Evolutionary conservation across 37 sponge, comb jelly and placozoan genomes (phyloP).

Genomic region (Spongilla lacustris): DNA sequence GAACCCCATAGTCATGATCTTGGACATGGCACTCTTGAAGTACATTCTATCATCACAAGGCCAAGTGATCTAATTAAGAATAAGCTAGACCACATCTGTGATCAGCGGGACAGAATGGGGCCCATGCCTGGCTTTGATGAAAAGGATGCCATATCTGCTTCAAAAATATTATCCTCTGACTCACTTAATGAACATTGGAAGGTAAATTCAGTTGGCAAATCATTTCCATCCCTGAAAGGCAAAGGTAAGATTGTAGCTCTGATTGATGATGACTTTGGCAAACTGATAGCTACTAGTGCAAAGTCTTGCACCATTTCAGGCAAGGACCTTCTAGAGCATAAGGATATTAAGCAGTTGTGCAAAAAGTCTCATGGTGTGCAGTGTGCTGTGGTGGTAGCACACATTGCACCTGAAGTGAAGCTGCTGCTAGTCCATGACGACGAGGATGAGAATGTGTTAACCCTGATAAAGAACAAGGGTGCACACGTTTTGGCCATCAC

Average conservation of each 20-base stretch:
- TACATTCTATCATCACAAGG: background rate
- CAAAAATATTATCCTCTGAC: too few species aligned
- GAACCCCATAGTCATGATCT: background rate
- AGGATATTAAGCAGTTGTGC: background rate
- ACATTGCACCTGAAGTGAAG: slow-evolving; percentile 2
- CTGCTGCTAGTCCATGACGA: background rate
- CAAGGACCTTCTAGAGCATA: background rate
- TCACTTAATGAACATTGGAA: slow-evolving; percentile 4
- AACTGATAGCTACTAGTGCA: background rate
- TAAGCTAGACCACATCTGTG: background rate
- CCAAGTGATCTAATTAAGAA: too few species aligned
- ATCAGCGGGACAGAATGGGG: too few species aligned
- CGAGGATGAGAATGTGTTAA: background rate
- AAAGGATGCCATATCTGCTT: too few species aligned
- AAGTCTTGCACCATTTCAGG: background rate
- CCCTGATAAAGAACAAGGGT: too few species aligned
- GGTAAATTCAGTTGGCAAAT: background rate
- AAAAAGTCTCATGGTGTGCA: background rate
- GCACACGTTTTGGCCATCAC: too few species aligned
- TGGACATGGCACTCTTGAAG: background rate
- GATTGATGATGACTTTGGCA: slow-evolving; percentile 8
- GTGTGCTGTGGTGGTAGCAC: background rate
- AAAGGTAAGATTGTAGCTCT: background rate
- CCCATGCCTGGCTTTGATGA: too few species aligned
- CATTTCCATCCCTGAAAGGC: background rate